Evolutionary conservation across 2,888 invertebrate genomes (phyloP), one percentile per base, ranked within the genome.

Genomic region (Agrotis ipsilon): DNA sequence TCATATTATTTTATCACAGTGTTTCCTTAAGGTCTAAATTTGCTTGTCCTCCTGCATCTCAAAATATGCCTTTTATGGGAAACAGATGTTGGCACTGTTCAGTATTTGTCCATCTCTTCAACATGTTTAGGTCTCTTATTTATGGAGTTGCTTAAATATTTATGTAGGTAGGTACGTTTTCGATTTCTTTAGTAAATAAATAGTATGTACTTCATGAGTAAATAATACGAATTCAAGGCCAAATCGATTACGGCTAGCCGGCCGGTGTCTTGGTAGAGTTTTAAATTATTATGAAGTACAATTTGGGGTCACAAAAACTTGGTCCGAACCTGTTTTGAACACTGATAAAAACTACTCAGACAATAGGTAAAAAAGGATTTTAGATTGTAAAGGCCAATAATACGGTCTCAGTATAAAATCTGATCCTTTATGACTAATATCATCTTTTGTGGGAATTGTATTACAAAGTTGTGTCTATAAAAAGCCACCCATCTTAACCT

Each of bases 291-390:
- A 9, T n/a, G 16, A 27, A 3, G 9, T 52, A 46, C 14, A 52
- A 39, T 16, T 19, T 48, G 1, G 7, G 11, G 0, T 9, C 16
- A 55, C 43, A 74, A 74, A 72, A 74, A 63, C 16, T 16, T 16
- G 43, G 18, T 39, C 39, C 11, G 3, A 43, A 48, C 6, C n/a
- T 7, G 32, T 32, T 45, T 11, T 45, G 3, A 48, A 14, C 1
- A 16, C n/a, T 4, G 11, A 19, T 24, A 74, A 73, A 72, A 73
- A 43, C 7, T 14, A 39, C 16, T 13, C 43, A 54, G 43, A 55
- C n/a, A 43, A 27, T 16, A 2, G n/a, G n/a, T 46, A 73, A 72
- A 63, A 71, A 72, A 46, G 6, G 0, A 16, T 5, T 39, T 7
- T 16, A 9, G 14, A 69, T 7, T 14, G 2, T 46, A 21, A 27